Evolutionary conservation across 2,888 invertebrate species (phyloP), one percentile per base, ranked within the genome.

Genomic region (Eupithecia tripunctaria): DNA sequence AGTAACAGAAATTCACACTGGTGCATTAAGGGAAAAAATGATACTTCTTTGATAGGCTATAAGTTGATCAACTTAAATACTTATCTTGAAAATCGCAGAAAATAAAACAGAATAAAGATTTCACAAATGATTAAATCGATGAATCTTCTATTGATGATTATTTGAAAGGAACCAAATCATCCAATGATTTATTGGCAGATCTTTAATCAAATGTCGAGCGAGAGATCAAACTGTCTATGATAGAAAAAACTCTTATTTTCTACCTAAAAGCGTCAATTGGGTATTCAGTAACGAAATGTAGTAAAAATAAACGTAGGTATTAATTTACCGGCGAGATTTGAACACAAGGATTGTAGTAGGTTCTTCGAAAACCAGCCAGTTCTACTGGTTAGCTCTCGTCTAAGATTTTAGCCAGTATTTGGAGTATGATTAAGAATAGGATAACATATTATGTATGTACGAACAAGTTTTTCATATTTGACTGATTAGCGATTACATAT

Each of bases 341-440:
- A 89, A 89, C 89, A 89, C 81, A 77, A 82, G 81, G 85, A 92
- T 91, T 88, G n/a, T n/a, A n/a, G n/a, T n/a, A n/a, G n/a, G n/a
- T n/a, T n/a, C n/a, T n/a, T n/a, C n/a, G n/a, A n/a, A n/a, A n/a
- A n/a, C n/a, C n/a, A n/a, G n/a, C n/a, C n/a, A n/a, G n/a, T n/a
- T n/a, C n/a, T n/a, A n/a, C n/a, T n/a, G n/a, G n/a, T n/a, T n/a
- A n/a, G n/a, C n/a, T n/a, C n/a, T n/a, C n/a, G n/a, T n/a, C n/a
- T n/a, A n/a, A n/a, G n/a, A n/a, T n/a, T n/a, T n/a, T n/a, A n/a
- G n/a, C n/a, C n/a, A n/a, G n/a, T n/a, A n/a, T n/a, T n/a, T n/a
- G n/a, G n/a, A n/a, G n/a, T n/a, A n/a, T n/a, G n/a, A n/a, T n/a
- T n/a, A n/a, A n/a, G n/a, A n/a, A n/a, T n/a, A n/a, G n/a, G n/a